These are phyloP conservation scores for Catalaphyllia jardinei DNA, from an alignment of 64 coral and sea anemone species.

Conservation along the genomic window DNA sequence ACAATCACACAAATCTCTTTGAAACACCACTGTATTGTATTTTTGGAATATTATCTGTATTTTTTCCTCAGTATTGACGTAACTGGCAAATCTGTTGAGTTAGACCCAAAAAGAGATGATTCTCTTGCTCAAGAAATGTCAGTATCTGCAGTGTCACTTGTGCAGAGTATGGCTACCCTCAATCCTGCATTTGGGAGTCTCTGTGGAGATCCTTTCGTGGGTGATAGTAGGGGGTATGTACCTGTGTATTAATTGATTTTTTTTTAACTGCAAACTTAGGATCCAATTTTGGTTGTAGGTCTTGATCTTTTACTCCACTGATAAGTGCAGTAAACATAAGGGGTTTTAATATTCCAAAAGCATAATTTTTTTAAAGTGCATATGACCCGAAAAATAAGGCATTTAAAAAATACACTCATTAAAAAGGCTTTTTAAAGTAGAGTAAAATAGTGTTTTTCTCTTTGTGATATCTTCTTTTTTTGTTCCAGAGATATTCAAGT, in stretches of 20 bases:
- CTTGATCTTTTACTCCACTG: background rate
- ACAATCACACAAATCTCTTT: constrained; percentile 1
- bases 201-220: background rate
- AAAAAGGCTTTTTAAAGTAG: too few relatives aligned
- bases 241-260: background rate
- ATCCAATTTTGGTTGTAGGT: background rate
- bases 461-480: too few relatives aligned
- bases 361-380: too few relatives aligned
- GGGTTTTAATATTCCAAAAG: too few relatives aligned
- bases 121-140: constrained; percentile 17
- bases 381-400: too few relatives aligned
- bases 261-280: background rate
- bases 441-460: too few relatives aligned
- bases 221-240: background rate
- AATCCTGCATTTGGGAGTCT: background rate
- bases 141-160: background rate
- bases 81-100: constrained; percentile 13
- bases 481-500: too few relatives aligned
- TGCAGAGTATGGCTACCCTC: background rate
- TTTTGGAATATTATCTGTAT: constrained; percentile 17
- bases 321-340: background rate
- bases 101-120: constrained; percentile 14
- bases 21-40: background rate
- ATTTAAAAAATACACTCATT: too few relatives aligned
- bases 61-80: constrained; percentile 19